Conservation (phyloP, 2,797 vertebrate genomes). For the Myotis myotis region DNA sequence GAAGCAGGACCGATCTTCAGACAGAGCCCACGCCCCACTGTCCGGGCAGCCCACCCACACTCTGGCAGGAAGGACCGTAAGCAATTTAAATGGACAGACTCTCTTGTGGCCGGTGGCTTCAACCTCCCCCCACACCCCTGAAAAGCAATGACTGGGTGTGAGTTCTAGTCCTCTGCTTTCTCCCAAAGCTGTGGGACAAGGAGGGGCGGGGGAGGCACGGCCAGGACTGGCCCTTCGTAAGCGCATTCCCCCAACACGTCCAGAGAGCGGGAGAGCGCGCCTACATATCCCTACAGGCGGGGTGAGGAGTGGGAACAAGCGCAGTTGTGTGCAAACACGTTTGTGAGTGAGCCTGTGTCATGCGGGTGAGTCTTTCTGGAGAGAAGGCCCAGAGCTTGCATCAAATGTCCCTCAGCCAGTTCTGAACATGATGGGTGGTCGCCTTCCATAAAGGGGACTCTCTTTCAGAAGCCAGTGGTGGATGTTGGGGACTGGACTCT, state of each 20-base stretch:
- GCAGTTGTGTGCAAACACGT: too few relatives aligned
- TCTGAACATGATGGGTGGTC: neutral
- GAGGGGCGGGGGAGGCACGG: neutral
- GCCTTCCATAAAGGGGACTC: neutral
- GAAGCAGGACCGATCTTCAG: neutral
- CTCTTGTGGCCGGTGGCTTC: neutral
- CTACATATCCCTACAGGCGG: neutral
- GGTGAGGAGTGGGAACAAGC: neutral
- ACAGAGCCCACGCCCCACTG: neutral
- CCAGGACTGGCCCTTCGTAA: neutral
- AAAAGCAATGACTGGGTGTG: neutral
- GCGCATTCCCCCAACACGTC: neutral
- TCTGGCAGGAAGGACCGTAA: neutral
- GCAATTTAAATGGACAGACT: neutral
- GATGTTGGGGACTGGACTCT: neutral
- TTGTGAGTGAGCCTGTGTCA: fast-evolving
- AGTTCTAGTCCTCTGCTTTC: neutral
- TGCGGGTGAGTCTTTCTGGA: neutral
- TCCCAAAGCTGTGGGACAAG: neutral
- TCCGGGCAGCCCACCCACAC: neutral
- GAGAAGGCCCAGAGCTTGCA: neutral
- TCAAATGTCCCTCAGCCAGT: neutral
- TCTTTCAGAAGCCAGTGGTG: neutral
- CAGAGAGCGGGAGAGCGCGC: neutral
- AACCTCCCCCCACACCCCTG: fast-evolving